These are phyloP conservation scores for Hydropotes inermis DNA, from an alignment of 2,113 vertebrate species.

Conservation along the genomic window DNA sequence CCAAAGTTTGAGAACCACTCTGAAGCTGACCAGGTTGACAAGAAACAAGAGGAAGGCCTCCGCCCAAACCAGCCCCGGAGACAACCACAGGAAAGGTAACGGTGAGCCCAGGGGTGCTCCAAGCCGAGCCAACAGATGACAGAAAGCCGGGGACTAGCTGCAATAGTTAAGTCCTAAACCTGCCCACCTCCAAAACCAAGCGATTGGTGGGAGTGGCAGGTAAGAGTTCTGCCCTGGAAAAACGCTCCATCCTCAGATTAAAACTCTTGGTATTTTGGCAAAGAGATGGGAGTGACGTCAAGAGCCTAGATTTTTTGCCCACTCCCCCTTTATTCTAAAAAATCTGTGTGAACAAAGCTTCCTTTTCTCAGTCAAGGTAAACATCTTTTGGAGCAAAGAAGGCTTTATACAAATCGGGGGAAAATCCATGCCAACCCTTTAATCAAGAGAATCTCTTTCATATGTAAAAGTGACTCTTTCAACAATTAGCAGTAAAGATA, in stretches of 20 bases:
- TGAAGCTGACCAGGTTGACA: not conserved
- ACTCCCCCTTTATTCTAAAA: not conserved
- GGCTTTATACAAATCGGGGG: not conserved
- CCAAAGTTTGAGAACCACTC: not conserved
- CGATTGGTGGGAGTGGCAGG: not conserved
- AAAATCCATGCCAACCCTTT: not conserved
- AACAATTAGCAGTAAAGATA: not conserved
- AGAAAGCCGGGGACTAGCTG: not conserved
- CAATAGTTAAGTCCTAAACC: not conserved
- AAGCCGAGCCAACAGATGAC: not conserved
- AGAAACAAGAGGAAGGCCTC: not conserved
- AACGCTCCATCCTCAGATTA: not conserved
- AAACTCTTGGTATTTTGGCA: not conserved
- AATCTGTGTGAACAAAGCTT: not conserved
- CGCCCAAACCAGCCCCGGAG: not conserved
- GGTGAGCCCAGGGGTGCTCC: not conserved
- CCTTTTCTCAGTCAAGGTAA: not conserved
- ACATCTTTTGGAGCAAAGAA: not conserved
- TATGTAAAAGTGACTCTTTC: not conserved
- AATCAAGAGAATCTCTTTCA: constrained; percentile 8
- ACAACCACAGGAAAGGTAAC: not conserved
- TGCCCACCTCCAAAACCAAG: not conserved
- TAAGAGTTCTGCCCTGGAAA: not conserved
- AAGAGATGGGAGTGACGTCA: not conserved
- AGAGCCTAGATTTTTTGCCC: not conserved